Conservation (phyloP, 2,888 invertebrate genomes). For the Gasteruption jaculator region DNA sequence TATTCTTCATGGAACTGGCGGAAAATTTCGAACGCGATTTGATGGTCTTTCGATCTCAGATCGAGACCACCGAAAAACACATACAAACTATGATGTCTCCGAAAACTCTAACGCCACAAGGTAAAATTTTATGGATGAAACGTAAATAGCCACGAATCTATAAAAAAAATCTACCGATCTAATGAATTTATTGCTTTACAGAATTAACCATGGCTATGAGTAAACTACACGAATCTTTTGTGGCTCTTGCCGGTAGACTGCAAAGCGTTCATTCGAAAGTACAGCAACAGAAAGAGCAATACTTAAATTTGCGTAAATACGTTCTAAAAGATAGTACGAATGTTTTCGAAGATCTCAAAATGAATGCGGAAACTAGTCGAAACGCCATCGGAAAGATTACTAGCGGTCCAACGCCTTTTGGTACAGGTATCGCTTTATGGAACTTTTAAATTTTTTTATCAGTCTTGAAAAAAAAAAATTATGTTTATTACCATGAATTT, state of each 20-base stretch:
- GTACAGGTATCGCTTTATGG: slow-evolving; percentile 33
- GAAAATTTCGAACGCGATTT: slow-evolving; percentile 69
- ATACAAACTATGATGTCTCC: slow-evolving; percentile 65
- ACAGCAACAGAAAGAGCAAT: slow-evolving; percentile 79
- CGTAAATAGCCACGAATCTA: no score
- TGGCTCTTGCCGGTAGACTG: slow-evolving; percentile 81
- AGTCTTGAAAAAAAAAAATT: no score
- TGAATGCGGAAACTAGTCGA: slow-evolving; percentile 34
- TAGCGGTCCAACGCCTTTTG: slow-evolving; percentile 63
- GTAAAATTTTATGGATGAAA: slow-evolving; percentile 50
- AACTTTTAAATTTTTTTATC: neutral
- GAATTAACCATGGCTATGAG: slow-evolving; percentile 76
- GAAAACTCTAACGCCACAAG: slow-evolving; percentile 64
- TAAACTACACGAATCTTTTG: slow-evolving; percentile 80
- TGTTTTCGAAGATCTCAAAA: slow-evolving; percentile 61
- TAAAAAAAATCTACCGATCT: no score
- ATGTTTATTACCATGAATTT: no score
- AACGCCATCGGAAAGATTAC: slow-evolving; percentile 50
- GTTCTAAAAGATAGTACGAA: slow-evolving; percentile 73
- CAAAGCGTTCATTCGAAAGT: slow-evolving; percentile 77
- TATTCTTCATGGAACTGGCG: slow-evolving; percentile 67
- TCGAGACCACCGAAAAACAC: slow-evolving; percentile 69
- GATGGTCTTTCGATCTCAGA: slow-evolving; percentile 65
- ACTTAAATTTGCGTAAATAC: slow-evolving; percentile 74
- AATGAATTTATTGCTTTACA: slow-evolving; percentile 42